Conservation (phyloP, 2,113 vertebrate species). For the Elanus axillaris region DNA sequence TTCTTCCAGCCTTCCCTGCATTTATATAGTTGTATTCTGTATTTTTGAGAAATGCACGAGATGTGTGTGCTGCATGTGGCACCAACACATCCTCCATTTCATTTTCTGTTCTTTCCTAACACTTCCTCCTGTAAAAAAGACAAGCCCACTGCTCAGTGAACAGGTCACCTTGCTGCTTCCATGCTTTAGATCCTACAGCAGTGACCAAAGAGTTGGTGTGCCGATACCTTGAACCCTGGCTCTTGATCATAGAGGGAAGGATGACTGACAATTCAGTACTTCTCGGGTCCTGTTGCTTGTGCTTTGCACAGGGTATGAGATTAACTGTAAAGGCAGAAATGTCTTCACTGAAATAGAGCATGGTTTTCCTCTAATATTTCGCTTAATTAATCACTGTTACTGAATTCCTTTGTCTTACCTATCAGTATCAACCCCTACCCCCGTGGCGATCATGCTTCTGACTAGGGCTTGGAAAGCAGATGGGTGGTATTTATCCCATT, state of each 20-base stretch:
- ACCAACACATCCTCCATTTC: background rate
- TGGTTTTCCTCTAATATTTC: background rate
- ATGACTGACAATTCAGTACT: background rate
- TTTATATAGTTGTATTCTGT: background rate
- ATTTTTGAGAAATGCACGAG: background rate
- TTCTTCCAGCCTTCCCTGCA: background rate
- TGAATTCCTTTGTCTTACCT: background rate
- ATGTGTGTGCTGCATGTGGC: background rate
- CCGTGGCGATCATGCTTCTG: background rate
- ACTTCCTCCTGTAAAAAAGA: background rate
- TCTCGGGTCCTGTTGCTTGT: background rate
- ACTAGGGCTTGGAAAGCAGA: background rate
- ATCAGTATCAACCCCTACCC: background rate
- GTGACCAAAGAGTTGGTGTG: background rate
- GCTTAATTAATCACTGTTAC: background rate
- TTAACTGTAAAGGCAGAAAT: background rate
- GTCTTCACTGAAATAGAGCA: background rate
- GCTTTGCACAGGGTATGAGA: background rate
- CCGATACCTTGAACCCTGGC: fast-evolving
- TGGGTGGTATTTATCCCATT: background rate
- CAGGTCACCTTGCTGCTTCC: background rate
- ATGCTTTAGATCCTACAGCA: background rate
- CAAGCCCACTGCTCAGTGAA: background rate
- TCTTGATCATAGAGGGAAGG: background rate
- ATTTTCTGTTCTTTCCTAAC: background rate